Evolutionary conservation across 2,888 invertebrate species (phyloP), one percentile per base, ranked within the genome.

Genomic region (Drosophila imparisetae): DNA sequence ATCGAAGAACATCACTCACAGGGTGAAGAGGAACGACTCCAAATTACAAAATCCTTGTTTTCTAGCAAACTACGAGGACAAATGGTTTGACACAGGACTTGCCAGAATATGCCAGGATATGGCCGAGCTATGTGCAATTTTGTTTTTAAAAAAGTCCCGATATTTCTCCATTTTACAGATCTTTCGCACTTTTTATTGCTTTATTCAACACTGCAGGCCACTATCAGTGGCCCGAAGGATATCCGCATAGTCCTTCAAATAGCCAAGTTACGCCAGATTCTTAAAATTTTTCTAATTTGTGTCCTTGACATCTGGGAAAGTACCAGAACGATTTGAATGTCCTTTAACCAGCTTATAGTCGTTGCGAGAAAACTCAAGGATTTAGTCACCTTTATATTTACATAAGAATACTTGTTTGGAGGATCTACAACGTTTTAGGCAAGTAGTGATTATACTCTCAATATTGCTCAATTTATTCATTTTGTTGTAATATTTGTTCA

Each of bases 381-480:
- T 40, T 40, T 6, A 0, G 21, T 42, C 42, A 42, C 2, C 5
- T 21, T 42, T 21, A 11, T 42, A 11, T 6, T n/a, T 21, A 21
- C 42, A 11, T 11, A 42, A 42, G 40, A 11, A 21, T 21, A 42
- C 11, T 11, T 11, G 21, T 7, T 21, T 5, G 11, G 11, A 21
- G 21, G 21, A 21, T 6, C n/a, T n/a, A 15, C n/a, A 61, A 54
- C 29, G 45, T 59, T 29, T 40, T 40, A 49, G 24, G n/a, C 72
- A 61, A 38, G 11, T 15, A 32, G 27, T 58, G 42, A 36, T 34
- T 50, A 60, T 52, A 58, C 66, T 75, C 76, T 80, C 38, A 54
- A 74, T 80, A 74, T 77, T 79, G 77, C 66, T 79, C 79, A 79
- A 68, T 80, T 80, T 80, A 80, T 80, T 80, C 50, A 79, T 63